A percentile compares a stretch with the other conserved stretches of the same genome.
phyloP scores from a whole-genome alignment of 2,113 vertebrate genomes.

The Cygnus atratus region DNA sequence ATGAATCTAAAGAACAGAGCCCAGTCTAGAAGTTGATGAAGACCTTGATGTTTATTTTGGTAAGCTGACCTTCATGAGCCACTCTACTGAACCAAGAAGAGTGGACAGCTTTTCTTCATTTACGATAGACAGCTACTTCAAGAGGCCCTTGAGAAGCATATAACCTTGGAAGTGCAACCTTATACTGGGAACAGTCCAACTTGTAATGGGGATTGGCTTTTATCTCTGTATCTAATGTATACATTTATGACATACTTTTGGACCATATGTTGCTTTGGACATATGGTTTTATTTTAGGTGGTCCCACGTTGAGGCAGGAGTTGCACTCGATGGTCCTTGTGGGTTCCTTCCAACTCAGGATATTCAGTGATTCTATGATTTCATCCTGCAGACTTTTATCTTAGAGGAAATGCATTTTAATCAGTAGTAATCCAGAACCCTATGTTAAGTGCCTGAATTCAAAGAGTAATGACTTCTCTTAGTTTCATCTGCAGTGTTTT shows the following conservation, averaged over 20 bases:
- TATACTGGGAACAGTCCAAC: neutral
- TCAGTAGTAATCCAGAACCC: neutral
- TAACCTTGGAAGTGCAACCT: neutral
- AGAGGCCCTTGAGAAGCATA: neutral
- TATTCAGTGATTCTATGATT: neutral
- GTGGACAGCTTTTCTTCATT: neutral
- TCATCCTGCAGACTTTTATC: neutral
- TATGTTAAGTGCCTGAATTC: neutral
- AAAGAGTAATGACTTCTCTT: neutral
- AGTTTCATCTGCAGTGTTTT: neutral
- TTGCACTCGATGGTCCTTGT: neutral
- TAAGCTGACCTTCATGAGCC: neutral
- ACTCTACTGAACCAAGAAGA: neutral
- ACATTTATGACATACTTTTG: neutral
- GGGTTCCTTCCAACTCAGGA: too few relatives aligned
- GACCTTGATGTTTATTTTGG: neutral
- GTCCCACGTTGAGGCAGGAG: neutral
- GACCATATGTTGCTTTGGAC: neutral
- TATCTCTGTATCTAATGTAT: neutral
- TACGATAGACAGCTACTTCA: neutral
- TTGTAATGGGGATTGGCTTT: neutral
- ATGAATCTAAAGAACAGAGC: neutral
- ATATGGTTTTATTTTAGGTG: neutral
- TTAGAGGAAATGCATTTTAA: neutral
- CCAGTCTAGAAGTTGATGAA: neutral